A percentile compares a stretch with the other conserved stretches of the same genome.
phyloP scores from a whole-genome alignment of 2,113 vertebrate genomes.

The Leucopsar rothschildi region DNA sequence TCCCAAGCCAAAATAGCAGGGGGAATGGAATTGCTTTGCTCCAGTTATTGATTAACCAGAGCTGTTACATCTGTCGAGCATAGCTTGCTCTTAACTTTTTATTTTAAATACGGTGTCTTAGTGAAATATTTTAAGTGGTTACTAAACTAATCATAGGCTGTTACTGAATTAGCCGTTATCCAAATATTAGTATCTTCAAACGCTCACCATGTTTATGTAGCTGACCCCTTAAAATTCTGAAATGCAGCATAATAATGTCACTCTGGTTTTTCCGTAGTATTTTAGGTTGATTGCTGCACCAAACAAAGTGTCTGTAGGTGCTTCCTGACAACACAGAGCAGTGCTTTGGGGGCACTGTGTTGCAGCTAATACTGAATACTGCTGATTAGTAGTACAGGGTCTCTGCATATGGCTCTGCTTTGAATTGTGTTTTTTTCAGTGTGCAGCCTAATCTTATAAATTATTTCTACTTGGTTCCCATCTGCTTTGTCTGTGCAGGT shows the following conservation, averaged over 20 bases:
- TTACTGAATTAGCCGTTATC: neutral
- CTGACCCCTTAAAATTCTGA: neutral
- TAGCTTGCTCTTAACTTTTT: neutral
- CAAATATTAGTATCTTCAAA: neutral
- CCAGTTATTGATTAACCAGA: constrained; percentile 37
- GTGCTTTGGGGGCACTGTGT: neutral
- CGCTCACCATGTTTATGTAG: neutral
- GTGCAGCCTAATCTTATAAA: neutral
- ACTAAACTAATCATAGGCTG: neutral
- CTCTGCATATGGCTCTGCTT: neutral
- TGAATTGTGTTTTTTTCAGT: neutral
- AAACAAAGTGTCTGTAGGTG: neutral
- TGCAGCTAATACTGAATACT: neutral
- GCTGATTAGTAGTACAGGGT: neutral
- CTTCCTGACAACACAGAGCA: neutral
- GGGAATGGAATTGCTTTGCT: neutral
- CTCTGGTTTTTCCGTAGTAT: neutral
- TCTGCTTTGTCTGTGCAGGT: neutral
- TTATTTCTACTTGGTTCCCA: neutral
- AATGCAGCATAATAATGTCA: neutral
- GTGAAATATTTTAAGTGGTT: neutral
- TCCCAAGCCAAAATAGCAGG: neutral
- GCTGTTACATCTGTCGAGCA: neutral
- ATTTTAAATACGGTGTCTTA: neutral
- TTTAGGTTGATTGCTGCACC: neutral